Evolutionary conservation across 1,140 invertebrate genomes (phyloP), one percentile per base, ranked within the genome.

Genomic region (Mercenaria mercenaria): DNA sequence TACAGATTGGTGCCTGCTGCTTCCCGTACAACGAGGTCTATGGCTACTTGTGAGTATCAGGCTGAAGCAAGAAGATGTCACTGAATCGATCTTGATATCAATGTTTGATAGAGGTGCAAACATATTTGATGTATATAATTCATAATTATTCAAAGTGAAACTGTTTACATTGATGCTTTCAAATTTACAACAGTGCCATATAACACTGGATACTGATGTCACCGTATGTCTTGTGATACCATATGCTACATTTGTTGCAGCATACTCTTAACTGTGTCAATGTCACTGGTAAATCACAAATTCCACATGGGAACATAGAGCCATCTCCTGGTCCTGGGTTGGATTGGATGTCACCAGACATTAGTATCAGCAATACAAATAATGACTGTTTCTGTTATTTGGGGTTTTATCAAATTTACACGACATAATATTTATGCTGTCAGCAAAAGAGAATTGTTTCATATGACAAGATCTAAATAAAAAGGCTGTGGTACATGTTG

Each of bases 291-390:
- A 56, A 34, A 3, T 91, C 86, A 41, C 80, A 88, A 8, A 80
- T 23, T 11, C 56, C 85, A 79, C 90, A 91, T 52, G 85, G 90
- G 32, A 37, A 88, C 18, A 91, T 47, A 8, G 41, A 11, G n/a
- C 10, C 32, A n/a, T 23, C 32, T 77, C 39, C 18, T 74, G 85
- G 59, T 2, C 85, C 90, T 15, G 83, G 83, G 34, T 91, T 82
- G 0, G 20, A 15, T 56, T 82, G 56, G 26, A 90, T 76, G 41
- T 90, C 83, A 4, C 76, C 77, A 34, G 79, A 67, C 59, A 59
- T 6, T 6, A 87, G 34, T 6, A 61, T 6, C n/a, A n/a, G n/a
- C n/a, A n/a, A n/a, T n/a, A n/a, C n/a, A n/a, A n/a, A n/a, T n/a
- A n/a, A n/a, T n/a, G n/a, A n/a, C n/a, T n/a, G n/a, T n/a, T n/a